Evolutionary conservation across 1,140 invertebrate genomes (phyloP), one percentile per base, ranked within the genome.

Genomic region (Neuroterus valhalla): DNA sequence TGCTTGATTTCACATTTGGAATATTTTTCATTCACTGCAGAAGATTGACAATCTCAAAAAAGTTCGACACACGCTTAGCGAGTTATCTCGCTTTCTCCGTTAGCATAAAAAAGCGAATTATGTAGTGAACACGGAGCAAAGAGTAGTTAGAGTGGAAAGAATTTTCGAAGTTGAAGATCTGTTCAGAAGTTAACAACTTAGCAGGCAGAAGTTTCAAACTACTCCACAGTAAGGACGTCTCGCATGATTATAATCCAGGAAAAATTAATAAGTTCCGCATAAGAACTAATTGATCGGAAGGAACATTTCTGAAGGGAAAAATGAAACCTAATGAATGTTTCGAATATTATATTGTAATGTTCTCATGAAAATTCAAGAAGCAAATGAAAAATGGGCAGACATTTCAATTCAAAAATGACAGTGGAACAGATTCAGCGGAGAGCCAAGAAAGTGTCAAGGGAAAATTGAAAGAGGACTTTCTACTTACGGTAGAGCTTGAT

Each of bases 401-500:
- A 31, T 62, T 5, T 23, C n/a, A 62, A 62, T 62, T 31, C 23
- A 3, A 62, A 62, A 31, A 62, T 15, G 15, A 31, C 21, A 6
- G 31, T 15, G 31, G n/a, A 62, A 23, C 6, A 62, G 23, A 26
- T 62, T n/a, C 12, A 62, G 31, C 23, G 12, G 5, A 14, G 21
- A 15, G 55, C 55, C 55, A 62, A 62, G 55, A 62, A 62, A 38
- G 14, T 62, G 55, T 62, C 55, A 38, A 15, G 31, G 55, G 31
- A 26, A 62, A 62, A 26, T 62, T 31, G 55, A 62, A 26, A 23
- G 55, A 26, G 31, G 23, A 62, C 23, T 62, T 62, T 23, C 31
- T 82, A 89, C 90, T 92, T 87, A 98, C 97, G 93, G 87, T 97
- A 96, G 52, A 98, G 89, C 88, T 95, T 94, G 80, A 98, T 97